phyloP scores from a whole-genome alignment of 2,113 vertebrate species.

The Ochotona curzoniae region DNA sequence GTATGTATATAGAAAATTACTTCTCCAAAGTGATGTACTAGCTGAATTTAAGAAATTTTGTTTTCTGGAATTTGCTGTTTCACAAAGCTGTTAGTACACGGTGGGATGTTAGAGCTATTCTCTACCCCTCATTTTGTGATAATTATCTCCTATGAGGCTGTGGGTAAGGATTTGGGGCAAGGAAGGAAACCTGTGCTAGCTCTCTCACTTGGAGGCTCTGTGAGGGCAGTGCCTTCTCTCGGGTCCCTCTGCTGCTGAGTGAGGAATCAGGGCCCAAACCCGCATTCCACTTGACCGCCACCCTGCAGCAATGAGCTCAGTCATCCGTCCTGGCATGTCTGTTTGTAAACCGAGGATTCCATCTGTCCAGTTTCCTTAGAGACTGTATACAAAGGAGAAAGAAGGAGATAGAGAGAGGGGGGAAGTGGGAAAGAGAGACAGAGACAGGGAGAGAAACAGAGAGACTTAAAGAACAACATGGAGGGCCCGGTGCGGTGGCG shows the following conservation, averaged over 20 bases:
- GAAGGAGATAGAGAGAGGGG: not conserved
- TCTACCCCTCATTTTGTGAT: not conserved
- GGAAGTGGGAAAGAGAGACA: too few relatives aligned
- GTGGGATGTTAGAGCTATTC: not conserved
- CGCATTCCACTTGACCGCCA: not conserved
- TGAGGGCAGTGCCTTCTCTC: not conserved
- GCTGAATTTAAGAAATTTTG: not conserved
- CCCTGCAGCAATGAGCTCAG: not conserved
- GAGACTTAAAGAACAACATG: too few relatives aligned
- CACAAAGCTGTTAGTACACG: not conserved
- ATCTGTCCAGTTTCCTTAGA: not conserved
- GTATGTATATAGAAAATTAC: not conserved
- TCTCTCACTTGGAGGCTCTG: not conserved
- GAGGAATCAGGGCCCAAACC: not conserved
- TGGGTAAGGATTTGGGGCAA: conserved; percentile 8
- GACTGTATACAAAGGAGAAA: conserved; percentile 17
- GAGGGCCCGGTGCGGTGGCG: too few relatives aligned
- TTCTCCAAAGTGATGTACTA: conserved; percentile 24
- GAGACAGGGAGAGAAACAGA: too few relatives aligned
- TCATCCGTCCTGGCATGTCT: not conserved
- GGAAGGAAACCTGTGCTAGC: not conserved
- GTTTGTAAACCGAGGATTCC: not conserved
- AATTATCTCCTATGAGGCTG: not conserved
- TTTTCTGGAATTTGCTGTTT: conserved; percentile 39
- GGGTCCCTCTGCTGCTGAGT: not conserved